A percentile compares a stretch with the other conserved stretches of the same genome.
These are phyloP conservation scores for Hetaerina americana DNA, from an alignment of 1,140 invertebrate genomes.

Conservation along the genomic window DNA sequence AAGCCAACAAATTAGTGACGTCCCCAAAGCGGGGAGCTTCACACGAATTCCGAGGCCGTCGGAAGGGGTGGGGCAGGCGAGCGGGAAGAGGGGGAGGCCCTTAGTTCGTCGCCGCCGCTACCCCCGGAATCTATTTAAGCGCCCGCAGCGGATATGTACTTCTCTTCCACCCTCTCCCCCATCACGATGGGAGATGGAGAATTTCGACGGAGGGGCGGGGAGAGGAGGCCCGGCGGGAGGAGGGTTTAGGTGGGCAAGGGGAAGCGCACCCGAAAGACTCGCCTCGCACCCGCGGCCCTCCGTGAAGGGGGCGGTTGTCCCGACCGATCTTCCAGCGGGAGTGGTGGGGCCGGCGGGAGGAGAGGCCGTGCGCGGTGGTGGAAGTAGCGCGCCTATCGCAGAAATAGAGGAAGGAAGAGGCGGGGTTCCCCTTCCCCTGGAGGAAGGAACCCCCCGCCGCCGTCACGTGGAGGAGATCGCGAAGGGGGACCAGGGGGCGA, in stretches of 20 bases:
- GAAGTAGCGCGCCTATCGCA: background rate
- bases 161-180: too few species aligned
- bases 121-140: background rate
- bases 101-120: background rate
- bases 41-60: background rate
- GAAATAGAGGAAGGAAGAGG: background rate
- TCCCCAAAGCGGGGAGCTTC: background rate
- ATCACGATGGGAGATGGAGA: background rate
- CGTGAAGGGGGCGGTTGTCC: too few species aligned
- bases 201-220: background rate
- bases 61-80: too few species aligned
- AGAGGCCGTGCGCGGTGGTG: background rate
- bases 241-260: background rate
- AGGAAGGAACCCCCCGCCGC: too few species aligned
- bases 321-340: too few species aligned
- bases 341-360: too few species aligned
- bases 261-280: background rate
- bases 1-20: background rate
- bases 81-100: too few species aligned
- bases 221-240: too few species aligned
- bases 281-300: background rate
- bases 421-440: background rate
- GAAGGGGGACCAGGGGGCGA: background rate
- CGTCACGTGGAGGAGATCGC: background rate
- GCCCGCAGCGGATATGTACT: background rate